Base-by-base conservation (phyloP, 2,113 vertebrate species). In the Onychostoma macrolepis region DNA sequence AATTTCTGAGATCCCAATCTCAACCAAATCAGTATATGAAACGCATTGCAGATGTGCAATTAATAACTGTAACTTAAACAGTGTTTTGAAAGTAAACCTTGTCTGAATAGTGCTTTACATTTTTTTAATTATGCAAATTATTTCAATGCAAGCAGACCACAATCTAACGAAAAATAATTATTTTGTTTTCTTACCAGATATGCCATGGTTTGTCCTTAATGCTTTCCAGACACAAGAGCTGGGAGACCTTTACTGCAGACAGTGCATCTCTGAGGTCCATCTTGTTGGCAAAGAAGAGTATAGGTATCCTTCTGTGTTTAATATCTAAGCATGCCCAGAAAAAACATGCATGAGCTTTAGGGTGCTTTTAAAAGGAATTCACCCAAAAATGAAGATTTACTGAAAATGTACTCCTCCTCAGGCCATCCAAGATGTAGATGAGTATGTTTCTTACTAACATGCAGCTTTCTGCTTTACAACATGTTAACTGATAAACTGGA, bases 201-300 rank as follows among this genome's bases (percentile, higher is more conserved):
- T 99, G 97, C 98, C 98, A 99, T 33, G 98, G 98, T 90, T 99
- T 99, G 93, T 99, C 98, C 95, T 97, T 99, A 93, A 99, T 98
- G 93, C 96, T 98, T 88, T 99, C 98, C 95, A 99, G 94, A 88
- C 96, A 97, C 76, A 99, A 94, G 83, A 99, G 92, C 90, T 99
- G 98, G 89, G 98, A 99, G 38, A 99, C 97, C 93, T 98, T 99
- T 63, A 99, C 97, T 85, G 98, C 97, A 61, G 98, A 98, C 89
- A 99, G 92, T 75, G 98, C 96, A 13, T 99, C 97, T 88, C 97
- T 95, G 80, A 99, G 96, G 91, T 99, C 98, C 98, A 99, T 99
- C 95, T 99, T 99, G 94, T 99, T 99, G 80, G 98, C 98, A 91
- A 99, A 99, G 92, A 99, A 99, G 91, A 99, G 95, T 91, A 99